Conservation (phyloP, 2,797 vertebrate species). For the Scolopax rusticola region DNA sequence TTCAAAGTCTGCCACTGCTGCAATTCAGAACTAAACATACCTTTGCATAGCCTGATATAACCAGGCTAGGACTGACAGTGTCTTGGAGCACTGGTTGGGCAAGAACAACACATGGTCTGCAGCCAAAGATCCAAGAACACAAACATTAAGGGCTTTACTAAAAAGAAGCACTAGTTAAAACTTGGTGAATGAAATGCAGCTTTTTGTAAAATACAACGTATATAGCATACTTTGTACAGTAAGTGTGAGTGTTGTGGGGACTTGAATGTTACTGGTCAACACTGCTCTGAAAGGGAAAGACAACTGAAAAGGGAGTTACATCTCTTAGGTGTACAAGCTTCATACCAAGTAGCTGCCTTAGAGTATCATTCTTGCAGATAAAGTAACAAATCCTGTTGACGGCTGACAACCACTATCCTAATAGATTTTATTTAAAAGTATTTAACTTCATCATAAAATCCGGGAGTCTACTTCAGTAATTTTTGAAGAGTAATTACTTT, state of each 20-base stretch:
- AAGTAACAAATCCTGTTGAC: background rate
- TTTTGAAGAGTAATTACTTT: background rate
- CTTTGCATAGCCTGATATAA: background rate
- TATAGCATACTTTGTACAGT: background rate
- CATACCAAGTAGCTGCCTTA: background rate
- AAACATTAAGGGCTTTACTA: background rate
- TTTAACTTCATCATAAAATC: background rate
- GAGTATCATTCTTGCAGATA: background rate
- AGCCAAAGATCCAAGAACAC: background rate
- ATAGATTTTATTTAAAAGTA: background rate
- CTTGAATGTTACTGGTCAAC: accelerated
- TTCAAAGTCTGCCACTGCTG: background rate
- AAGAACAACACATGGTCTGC: background rate
- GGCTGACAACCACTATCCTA: background rate
- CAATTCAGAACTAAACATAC: background rate
- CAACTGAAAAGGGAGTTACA: background rate
- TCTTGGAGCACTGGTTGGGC: background rate
- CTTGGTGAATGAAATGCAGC: background rate
- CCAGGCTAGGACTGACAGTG: background rate
- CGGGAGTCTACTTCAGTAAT: background rate
- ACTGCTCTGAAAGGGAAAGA: background rate
- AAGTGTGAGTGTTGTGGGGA: background rate
- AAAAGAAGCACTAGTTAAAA: background rate
- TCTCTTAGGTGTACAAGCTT: background rate
- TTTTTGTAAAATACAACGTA: background rate